A percentile compares a stretch with the other conserved stretches of the same genome.
Conservation (phyloP, 2,797 vertebrate species). For the Galago senegalensis region DNA sequence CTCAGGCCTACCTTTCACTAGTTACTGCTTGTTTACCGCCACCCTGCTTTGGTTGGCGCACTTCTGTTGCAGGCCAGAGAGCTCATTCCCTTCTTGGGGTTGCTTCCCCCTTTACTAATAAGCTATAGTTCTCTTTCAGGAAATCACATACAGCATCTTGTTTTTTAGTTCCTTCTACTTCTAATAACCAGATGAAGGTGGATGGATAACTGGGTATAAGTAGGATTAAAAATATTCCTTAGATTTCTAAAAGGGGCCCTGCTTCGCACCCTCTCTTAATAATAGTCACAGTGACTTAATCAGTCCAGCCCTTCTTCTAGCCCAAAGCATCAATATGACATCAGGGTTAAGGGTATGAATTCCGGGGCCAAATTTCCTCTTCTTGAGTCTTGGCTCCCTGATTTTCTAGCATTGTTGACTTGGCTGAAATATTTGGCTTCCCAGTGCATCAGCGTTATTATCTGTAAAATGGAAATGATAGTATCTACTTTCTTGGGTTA, state of each 20-base stretch:
- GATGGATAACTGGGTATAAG: neutral
- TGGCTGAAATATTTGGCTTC: constrained; percentile 8
- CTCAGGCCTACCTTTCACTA: neutral
- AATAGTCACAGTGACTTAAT: neutral
- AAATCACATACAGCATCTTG: neutral
- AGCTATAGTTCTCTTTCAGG: neutral
- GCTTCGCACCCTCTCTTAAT: neutral
- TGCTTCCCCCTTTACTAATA: neutral
- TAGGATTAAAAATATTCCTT: constrained; percentile 27
- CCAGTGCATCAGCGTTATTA: neutral
- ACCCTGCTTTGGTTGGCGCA: neutral
- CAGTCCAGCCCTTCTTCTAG: neutral
- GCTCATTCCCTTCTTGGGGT: neutral
- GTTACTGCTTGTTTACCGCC: neutral
- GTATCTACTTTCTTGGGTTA: neutral
- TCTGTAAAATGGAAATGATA: neutral
- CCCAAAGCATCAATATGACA: neutral
- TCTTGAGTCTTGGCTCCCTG: neutral
- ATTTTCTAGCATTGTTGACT: neutral
- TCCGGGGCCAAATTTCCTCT: neutral
- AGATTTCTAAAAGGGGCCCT: neutral
- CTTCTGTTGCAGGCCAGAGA: neutral
- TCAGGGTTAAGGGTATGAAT: neutral
- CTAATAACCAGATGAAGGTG: neutral
- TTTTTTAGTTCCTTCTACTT: neutral